phyloP scores from a whole-genome alignment of 1,140 invertebrate genomes.

The Hylyphantes graminicola region DNA sequence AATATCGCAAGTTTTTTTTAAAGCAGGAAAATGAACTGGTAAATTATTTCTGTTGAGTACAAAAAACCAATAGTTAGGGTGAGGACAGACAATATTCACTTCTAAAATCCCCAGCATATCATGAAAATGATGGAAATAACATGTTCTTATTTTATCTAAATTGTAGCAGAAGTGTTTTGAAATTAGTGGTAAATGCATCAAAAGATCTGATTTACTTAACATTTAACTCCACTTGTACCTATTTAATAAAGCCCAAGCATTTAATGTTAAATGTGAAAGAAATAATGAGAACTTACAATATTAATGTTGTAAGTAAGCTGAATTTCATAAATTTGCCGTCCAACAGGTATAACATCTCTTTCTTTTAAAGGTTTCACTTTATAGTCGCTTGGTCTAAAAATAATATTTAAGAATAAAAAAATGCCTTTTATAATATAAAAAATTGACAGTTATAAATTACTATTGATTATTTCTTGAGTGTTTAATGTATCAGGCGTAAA shows the following conservation, averaged over 20 bases:
- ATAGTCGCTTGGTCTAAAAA: slow-evolving; percentile 78
- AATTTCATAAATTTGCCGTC: slow-evolving; percentile 89
- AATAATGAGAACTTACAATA: slow-evolving; percentile 67
- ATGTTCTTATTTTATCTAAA: too few relatives aligned
- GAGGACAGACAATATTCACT: too few relatives aligned
- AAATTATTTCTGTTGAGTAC: too few relatives aligned
- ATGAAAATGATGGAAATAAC: too few relatives aligned
- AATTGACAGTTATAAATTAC: slow-evolving; percentile 24
- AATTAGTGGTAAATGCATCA: too few relatives aligned
- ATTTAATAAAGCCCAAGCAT: not conserved
- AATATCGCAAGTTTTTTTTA: too few relatives aligned
- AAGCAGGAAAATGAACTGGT: too few relatives aligned
- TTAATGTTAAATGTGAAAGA: not conserved
- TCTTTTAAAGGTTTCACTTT: slow-evolving; percentile 79
- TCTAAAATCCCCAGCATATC: too few relatives aligned
- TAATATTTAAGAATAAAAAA: slow-evolving; percentile 20
- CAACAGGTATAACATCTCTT: slow-evolving; percentile 86
- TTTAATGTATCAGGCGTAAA: not conserved
- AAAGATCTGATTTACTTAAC: too few relatives aligned
- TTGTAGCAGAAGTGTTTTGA: too few relatives aligned
- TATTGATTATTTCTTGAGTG: not conserved
- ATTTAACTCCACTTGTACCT: not conserved
- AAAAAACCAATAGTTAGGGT: too few relatives aligned
- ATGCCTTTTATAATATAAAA: slow-evolving; percentile 28
- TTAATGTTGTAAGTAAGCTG: slow-evolving; percentile 88